Percentiles rank a stretch among this genome's conserved stretches.
Conservation (phyloP, 1,140 invertebrate species). For the Lordiphosa clarofinis region DNA sequence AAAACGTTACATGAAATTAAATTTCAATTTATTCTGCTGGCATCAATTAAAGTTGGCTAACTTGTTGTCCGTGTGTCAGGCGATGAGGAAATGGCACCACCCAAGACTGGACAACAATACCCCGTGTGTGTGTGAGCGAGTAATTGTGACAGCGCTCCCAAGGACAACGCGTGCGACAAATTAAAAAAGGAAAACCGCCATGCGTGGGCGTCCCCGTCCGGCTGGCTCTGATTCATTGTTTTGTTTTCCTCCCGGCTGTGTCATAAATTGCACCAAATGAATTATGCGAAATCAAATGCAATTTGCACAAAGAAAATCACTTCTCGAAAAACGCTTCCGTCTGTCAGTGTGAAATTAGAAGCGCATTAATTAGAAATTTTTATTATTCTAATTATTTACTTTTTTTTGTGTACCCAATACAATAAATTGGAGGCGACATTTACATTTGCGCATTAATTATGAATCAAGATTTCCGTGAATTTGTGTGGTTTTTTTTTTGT, state of each 20-base stretch:
- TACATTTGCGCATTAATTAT: constrained; percentile 69
- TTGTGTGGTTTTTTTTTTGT: background rate
- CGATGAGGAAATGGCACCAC: constrained; percentile 48
- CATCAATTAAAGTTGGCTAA: constrained; percentile 54
- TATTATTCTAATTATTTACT: constrained; percentile 54
- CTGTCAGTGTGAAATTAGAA: constrained; percentile 69
- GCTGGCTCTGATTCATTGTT: constrained; percentile 56
- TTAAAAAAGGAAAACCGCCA: constrained; percentile 49
- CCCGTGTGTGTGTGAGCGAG: too few species aligned
- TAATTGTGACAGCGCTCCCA: constrained; percentile 19
- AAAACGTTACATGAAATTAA: constrained; percentile 63
- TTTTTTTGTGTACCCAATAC: constrained; percentile 27
- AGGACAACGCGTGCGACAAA: constrained; percentile 32
- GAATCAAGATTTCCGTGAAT: constrained; percentile 63
- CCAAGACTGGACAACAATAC: too few species aligned
- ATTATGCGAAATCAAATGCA: constrained; percentile 70
- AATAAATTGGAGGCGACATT: constrained; percentile 72
- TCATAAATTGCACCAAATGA: constrained; percentile 59
- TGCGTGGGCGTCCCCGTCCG: constrained; percentile 43
- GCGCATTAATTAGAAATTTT: constrained; percentile 74
- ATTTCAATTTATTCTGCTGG: constrained; percentile 54
- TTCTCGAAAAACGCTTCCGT: constrained; percentile 53
- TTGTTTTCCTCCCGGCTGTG: constrained; percentile 41
- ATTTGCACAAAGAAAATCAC: constrained; percentile 54
- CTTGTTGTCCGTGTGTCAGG: constrained; percentile 19